Base-by-base conservation (phyloP, 2,113 vertebrate genomes). In the Patagioenas fasciata region DNA sequence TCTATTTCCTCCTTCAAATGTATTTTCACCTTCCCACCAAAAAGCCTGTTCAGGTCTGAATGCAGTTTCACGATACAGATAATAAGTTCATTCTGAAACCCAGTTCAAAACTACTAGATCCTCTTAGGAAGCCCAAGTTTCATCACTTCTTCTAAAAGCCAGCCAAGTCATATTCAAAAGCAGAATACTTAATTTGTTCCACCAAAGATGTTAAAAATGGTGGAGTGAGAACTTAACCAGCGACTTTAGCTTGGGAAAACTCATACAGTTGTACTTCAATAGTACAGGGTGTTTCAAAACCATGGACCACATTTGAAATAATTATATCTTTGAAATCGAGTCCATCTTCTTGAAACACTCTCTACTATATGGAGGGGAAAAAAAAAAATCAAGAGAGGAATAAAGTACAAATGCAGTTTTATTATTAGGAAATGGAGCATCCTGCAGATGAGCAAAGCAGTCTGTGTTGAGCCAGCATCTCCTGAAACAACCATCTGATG, bases 321-420 rank as follows among this genome's bases (percentile, higher is more conserved):
- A 47, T 44, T 17, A 44, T 47, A 47, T 47, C 44, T 47, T 47
- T 19, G 44, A 47, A 47, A 47, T 47, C 44, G 4, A 8, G 44
- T 47, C 18, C 18, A 47, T 47, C 17, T 47, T 47, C 44, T 47
- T 47, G 44, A 47, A 47, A 19, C 44, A 47, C 44, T 18, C 44
- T 47, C 19, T 47, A 48, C 21, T 18, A 7, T 0, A 0, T 13
- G 34, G 32, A 7, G 23, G 28, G 42, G 16, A 6, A 16, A 44
- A 29, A 21, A 40, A 57, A 85, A 50, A 29, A 38, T 31, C 11
- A 32, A 47, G 71, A 1, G 7, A 65, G 13, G 21, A 61, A 57
- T 54, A 21, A 64, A 83, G 28, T 20, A n/a, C 51, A 85, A 74
- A 51, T 10, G 4, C 3, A 67, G 15, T 8, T 75, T 28, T 47